Conservation (phyloP, 1,140 invertebrate species). For the Hetaerina americana region DNA sequence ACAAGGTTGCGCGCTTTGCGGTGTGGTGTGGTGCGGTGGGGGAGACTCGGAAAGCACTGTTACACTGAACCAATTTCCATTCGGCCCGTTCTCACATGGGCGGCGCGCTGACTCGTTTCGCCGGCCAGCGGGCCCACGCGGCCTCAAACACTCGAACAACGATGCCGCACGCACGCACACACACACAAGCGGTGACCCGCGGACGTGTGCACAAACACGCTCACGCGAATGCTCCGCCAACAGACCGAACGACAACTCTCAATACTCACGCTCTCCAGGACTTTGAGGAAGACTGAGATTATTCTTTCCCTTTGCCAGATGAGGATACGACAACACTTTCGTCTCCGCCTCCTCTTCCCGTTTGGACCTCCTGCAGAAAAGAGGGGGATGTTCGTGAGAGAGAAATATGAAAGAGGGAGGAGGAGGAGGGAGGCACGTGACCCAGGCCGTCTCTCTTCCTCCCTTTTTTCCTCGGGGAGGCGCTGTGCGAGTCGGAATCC, state of each 20-base stretch:
- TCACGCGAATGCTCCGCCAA: too few relatives aligned
- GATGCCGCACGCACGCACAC: too few relatives aligned
- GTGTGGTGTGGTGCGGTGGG: neutral
- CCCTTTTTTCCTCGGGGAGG: neutral
- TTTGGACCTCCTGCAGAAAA: neutral
- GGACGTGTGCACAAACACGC: too few relatives aligned
- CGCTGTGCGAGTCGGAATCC: neutral
- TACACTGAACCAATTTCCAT: neutral
- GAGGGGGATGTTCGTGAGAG: too few relatives aligned
- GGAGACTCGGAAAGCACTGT: neutral
- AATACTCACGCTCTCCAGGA: neutral
- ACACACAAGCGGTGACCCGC: too few relatives aligned
- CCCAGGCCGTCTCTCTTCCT: too few relatives aligned
- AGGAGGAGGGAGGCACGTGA: too few relatives aligned
- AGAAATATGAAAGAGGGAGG: neutral
- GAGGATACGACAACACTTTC: neutral
- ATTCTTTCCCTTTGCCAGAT: neutral
- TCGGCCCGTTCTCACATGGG: neutral
- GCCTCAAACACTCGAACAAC: neutral
- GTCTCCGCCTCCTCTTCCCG: neutral
- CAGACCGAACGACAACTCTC: neutral
- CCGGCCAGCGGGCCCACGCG: neutral
- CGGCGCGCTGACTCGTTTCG: too few relatives aligned
- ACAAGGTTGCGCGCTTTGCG: too few relatives aligned
- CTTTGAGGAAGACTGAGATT: neutral